Evolutionary conservation across 1,140 invertebrate genomes (phyloP).

Genomic region (Pogonognathellus flavescens): DNA sequence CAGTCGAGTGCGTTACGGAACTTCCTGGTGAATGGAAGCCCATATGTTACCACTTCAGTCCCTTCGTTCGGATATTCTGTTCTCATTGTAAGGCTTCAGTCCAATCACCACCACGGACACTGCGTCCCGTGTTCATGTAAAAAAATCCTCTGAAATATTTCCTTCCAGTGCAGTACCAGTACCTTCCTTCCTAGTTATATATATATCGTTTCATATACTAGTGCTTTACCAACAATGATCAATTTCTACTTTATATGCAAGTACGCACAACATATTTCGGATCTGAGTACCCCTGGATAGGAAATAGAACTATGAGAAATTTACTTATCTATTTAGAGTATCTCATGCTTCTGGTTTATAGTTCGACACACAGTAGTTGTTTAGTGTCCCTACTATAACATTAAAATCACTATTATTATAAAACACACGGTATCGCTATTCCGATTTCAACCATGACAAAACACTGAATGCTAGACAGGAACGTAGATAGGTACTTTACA

Average conservation of each 20-base stretch:
- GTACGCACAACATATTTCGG: no score
- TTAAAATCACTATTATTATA: no score
- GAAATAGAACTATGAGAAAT: no score
- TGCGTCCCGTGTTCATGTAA: background rate
- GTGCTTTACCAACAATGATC: background rate
- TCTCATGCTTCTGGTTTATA: no score
- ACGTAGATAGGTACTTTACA: no score
- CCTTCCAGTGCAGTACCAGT: background rate
- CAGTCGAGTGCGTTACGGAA: slow-evolving; percentile 25
- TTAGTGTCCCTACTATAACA: no score
- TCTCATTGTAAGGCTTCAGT: slow-evolving; percentile 21
- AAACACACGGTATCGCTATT: no score
- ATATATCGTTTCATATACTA: background rate
- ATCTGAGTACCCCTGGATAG: no score
- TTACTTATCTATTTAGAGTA: no score
- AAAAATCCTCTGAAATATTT: slow-evolving; percentile 12
- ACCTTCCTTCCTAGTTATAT: background rate
- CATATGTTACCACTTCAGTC: slow-evolving; percentile 43
- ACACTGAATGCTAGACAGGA: no score
- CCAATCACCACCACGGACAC: slow-evolving; percentile 27
- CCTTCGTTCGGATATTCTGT: slow-evolving; percentile 39
- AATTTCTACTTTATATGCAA: background rate
- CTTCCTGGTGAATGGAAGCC: slow-evolving; percentile 40
- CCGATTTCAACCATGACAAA: no score
- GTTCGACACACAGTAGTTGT: no score